Base-by-base conservation (phyloP, 2,797 vertebrate species). In the Orestias chungarensis region DNA sequence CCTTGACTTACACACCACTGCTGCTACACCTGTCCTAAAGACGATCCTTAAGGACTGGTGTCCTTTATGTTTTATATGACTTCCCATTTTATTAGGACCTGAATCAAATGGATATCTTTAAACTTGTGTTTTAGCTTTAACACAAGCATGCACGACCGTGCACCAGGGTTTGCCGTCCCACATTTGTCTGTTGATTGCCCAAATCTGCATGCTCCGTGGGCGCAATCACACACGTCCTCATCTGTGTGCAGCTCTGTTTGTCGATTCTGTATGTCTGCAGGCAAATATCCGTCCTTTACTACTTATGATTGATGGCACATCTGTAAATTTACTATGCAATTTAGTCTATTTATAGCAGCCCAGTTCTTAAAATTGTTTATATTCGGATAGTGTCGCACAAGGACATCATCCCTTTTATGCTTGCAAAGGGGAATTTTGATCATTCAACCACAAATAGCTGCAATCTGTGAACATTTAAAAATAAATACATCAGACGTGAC, bases 261-360 rank as follows among this genome's bases (percentile, higher is more conserved):
- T 29, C 44, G 54, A 71, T 73, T 31, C 74, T 73, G 71, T 73
- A 62, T 72, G 71, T 82, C 76, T 74, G 71, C 68, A 84, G 84
- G 70, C 80, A 71, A 86, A 76, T 82, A 76, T 74, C 73, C 88
- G 87, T 79, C 82, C 88, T 84, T 91, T 87, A 79, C 87, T 84
- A 90, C 85, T 77, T 69, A 90, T 91, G 90, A 94, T 94, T 93
- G 88, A 94, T 94, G 88, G 71, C 80, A 82, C 84, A 81, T 89
- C 76, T 80, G 76, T 82, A 73, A 81, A 81, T 86, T 82, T 82
- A 72, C 76, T 72, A 66, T 76, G 79, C 86, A 76, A 82, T 79
- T 75, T 73, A 70, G 68, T 70, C 89, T 92, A 92, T 93, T 92
- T 89, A 88, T 92, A 93, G 89, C 25, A 25, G 71, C 75, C 65